Conservation (phyloP, 2,888 invertebrate species). For the Chloroclysta siterata region DNA sequence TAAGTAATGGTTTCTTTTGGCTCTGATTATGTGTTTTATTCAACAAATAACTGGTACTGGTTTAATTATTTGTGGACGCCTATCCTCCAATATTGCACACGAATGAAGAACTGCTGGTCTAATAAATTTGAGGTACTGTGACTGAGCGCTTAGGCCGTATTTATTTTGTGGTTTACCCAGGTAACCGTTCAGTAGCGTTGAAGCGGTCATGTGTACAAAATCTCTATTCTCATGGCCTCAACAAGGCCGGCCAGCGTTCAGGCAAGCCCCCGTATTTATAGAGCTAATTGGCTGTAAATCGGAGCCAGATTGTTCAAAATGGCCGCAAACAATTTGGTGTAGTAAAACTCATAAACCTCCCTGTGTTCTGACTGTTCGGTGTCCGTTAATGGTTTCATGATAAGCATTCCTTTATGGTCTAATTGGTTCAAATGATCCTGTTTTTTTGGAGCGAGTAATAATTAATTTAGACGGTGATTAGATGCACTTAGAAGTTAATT, state of each 20-base stretch:
- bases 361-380: constrained; percentile 68
- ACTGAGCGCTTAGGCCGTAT: no score
- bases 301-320: constrained; percentile 74
- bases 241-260: constrained; percentile 53
- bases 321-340: constrained; percentile 78
- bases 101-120: no score
- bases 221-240: constrained; percentile 49
- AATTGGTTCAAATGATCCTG: constrained; percentile 65
- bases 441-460: constrained; percentile 69
- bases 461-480: constrained; percentile 79
- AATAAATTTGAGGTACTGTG: no score
- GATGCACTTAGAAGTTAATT: constrained; percentile 39
- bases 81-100: no score
- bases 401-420: constrained; percentile 77
- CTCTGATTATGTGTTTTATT: no score
- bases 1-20: no score
- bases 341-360: constrained; percentile 83
- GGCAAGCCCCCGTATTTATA: constrained; percentile 73
- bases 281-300: constrained; percentile 82
- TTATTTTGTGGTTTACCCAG: no score
- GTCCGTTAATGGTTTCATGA: constrained; percentile 78
- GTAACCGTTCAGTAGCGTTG: no score
- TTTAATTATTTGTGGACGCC: no score
- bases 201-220: not conserved
- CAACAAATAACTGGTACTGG: no score